phyloP scores from a whole-genome alignment of 2,113 vertebrate species.

The Rhinolophus ferrumequinum region DNA sequence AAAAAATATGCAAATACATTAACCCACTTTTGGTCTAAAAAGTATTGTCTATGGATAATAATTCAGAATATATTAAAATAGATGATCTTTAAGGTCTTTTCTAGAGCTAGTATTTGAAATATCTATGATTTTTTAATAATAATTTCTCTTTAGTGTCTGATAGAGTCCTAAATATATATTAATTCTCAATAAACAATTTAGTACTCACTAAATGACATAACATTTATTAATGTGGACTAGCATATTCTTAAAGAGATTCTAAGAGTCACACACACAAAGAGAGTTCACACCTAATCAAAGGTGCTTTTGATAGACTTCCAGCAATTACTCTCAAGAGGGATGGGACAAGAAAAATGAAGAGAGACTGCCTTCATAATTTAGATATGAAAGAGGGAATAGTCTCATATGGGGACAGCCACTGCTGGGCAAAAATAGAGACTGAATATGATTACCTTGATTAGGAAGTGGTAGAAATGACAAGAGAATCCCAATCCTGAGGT shows the following conservation, averaged over 20 bases:
- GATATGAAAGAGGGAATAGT: too few relatives aligned
- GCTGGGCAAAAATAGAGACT: not conserved
- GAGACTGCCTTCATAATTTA: not conserved
- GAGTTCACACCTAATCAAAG: not conserved
- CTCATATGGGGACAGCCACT: not conserved
- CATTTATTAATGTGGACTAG: not conserved
- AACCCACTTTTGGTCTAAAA: not conserved
- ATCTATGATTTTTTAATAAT: not conserved
- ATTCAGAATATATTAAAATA: not conserved
- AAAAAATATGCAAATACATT: not conserved
- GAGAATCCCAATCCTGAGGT: not conserved
- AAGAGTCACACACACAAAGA: not conserved
- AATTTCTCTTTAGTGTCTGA: not conserved
- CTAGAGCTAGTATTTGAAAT: not conserved
- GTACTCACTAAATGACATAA: not conserved
- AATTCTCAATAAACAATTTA: not conserved
- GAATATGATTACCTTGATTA: not conserved
- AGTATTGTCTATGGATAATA: not conserved
- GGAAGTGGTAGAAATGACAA: not conserved
- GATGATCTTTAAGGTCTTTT: not conserved
- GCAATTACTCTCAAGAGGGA: not conserved
- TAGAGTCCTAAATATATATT: not conserved
- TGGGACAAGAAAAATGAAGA: not conserved
- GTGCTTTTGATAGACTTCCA: not conserved
- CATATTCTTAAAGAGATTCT: not conserved